Conservation (phyloP, 2,888 invertebrate species). For the Abscondita cerata region DNA sequence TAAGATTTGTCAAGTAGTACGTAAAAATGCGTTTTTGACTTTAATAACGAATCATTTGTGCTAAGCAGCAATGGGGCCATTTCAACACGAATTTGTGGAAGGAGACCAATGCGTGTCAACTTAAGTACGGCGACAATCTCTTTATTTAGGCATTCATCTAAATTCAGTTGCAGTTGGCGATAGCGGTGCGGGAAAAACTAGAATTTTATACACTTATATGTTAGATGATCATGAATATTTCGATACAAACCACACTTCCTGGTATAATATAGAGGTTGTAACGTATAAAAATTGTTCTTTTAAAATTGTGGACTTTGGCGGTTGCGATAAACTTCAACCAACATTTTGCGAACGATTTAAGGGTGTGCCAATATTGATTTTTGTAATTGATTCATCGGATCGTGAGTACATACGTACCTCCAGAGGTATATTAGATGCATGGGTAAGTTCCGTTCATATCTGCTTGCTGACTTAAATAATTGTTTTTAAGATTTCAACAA, state of each 20-base stretch:
- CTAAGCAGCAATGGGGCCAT: background rate
- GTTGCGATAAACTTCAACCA: constrained; percentile 97
- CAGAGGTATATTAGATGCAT: no score
- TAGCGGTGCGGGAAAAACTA: constrained; percentile 85
- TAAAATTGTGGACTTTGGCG: constrained; percentile 99
- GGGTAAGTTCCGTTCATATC: no score
- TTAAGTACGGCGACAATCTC: background rate
- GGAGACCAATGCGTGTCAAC: background rate
- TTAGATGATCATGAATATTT: constrained; percentile 89
- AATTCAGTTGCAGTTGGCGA: background rate
- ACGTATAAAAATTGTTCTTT: constrained; percentile 99
- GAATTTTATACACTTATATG: constrained; percentile 96
- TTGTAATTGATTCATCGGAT: constrained; percentile 98
- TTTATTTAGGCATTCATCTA: no score
- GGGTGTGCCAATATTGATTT: constrained; percentile 95
- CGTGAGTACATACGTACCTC: no score
- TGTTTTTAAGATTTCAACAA: constrained; percentile 79
- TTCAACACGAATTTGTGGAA: background rate
- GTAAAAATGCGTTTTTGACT: no score
- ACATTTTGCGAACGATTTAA: constrained; percentile 99
- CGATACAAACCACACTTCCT: constrained; percentile 98
- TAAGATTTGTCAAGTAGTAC: no score
- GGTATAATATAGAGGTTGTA: constrained; percentile 98
- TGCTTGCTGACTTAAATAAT: no score
- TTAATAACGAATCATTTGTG: no score